These are phyloP conservation scores for Tenebrosternarchus preto DNA, from an alignment of 2,113 vertebrate species.

Conservation along the genomic window DNA sequence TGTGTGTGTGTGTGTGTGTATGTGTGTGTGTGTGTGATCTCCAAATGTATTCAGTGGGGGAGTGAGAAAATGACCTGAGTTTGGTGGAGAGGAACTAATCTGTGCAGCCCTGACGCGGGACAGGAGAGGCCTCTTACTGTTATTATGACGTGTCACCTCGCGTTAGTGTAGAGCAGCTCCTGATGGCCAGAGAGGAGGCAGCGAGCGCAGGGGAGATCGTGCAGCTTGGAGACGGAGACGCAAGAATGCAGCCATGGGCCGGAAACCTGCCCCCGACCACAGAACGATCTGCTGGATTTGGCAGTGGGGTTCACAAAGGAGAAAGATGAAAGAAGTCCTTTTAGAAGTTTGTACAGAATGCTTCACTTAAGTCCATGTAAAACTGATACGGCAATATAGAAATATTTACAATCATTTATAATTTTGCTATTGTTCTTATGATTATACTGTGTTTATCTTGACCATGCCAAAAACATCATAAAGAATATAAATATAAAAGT, in stretches of 20 bases:
- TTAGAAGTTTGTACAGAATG: background rate
- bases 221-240: slow-evolving; percentile 50
- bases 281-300: background rate
- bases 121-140: slow-evolving; percentile 81
- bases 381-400: background rate
- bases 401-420: background rate
- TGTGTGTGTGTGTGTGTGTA: slow-evolving; percentile 10
- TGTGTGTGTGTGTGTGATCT: slow-evolving; percentile 52
- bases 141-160: slow-evolving; percentile 83
- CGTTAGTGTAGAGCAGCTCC: slow-evolving; percentile 74
- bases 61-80: slow-evolving; percentile 77
- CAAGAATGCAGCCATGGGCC: slow-evolving; percentile 24
- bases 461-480: background rate
- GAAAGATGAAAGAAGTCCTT: background rate
- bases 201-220: slow-evolving; percentile 66
- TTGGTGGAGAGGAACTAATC: slow-evolving; percentile 83
- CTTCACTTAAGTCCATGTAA: background rate
- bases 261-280: background rate
- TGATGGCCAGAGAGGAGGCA: slow-evolving; percentile 67
- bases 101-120: slow-evolving; percentile 81
- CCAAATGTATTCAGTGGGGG: slow-evolving; percentile 75
- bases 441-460: background rate
- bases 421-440: background rate
- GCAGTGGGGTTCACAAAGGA: slow-evolving; percentile 44
- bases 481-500: background rate